Evolutionary conservation across 2,113 vertebrate species (phyloP), one percentile per base, ranked within the genome.

Genomic region (Montifringilla adamsi): DNA sequence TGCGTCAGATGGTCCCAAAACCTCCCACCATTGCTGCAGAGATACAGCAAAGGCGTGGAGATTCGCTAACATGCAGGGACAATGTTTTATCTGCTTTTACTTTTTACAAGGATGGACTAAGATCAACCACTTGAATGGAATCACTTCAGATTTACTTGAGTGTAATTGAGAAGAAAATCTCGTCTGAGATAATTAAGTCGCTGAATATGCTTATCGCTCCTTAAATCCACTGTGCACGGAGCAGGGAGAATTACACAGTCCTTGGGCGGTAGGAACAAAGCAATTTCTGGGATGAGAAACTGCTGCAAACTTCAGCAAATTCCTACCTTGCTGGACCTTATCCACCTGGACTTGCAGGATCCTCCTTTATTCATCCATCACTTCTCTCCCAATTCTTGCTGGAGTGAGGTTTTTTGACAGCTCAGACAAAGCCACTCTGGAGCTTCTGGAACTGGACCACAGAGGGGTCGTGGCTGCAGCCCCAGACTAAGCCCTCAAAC

Each of bases 111-210:
- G 70, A 39, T 60, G 52, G 81, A 62, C 75, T 79, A 84, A 79
- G 43, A 62, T 77, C 82, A 56, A 39, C 49, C 85, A 86, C 75
- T 95, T 77, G 78, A 93, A 92, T 53, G 68, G 79, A 95, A 90
- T 90, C 75, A 43, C 60, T 90, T 55, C 69, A 86, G 95, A 90
- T 96, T 96, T 93, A 78, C 90, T 80, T 78, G 79, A 89, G 94
- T 64, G 85, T 92, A 95, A 95, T 93, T 90, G 93, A 93, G 92
- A 95, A 94, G 86, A 94, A 95, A 93, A 96, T 91, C 76, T 95
- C 73, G 31, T 66, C 78, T 75, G 81, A 92, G 90, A 52, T 94
- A 96, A 96, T 96, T 94, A 93, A 91, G 92, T 59, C 0, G 0
- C 63, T 89, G 90, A 87, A 95, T 94, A 92, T 91, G 74, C 52